These are phyloP conservation scores for Cosmia trapezina DNA, from an alignment of 2,888 invertebrate genomes.

Conservation along the genomic window DNA sequence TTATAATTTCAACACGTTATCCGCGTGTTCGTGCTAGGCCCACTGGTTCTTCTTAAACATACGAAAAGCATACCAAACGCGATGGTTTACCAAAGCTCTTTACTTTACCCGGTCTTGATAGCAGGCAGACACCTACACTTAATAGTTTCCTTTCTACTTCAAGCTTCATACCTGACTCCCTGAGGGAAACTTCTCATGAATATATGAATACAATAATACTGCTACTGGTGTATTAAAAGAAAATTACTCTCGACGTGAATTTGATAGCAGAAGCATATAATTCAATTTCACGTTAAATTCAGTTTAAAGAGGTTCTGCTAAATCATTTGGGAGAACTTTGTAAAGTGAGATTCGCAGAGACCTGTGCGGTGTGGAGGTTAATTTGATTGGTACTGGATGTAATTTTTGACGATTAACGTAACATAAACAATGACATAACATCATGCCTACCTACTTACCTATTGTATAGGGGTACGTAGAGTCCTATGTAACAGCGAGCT, in stretches of 20 bases:
- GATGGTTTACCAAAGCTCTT: background rate
- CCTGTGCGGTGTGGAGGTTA: background rate
- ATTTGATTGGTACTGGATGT: background rate
- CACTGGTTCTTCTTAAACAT: background rate
- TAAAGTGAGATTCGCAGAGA: conserved; percentile 9
- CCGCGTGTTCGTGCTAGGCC: too few species aligned
- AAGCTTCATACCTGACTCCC: conserved; percentile 17
- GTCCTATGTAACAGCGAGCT: background rate
- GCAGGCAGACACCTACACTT: background rate
- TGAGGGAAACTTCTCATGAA: conserved; percentile 45
- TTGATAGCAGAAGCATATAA: conserved; percentile 36
- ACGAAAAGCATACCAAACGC: too few species aligned
- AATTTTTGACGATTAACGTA: background rate
- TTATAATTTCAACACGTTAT: too few species aligned
- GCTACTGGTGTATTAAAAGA: conserved; percentile 30
- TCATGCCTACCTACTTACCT: background rate
- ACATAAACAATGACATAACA: background rate
- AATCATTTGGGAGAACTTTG: conserved; percentile 20
- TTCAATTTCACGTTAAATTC: conserved; percentile 39
- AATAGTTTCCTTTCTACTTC: conserved; percentile 22
- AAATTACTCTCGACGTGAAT: conserved; percentile 46
- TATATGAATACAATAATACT: conserved; percentile 52
- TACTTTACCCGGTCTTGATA: background rate
- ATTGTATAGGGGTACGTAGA: background rate
- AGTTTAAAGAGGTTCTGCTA: conserved; percentile 24